These are phyloP conservation scores for Toxotes jaculatrix DNA, from an alignment of 2,113 vertebrate genomes.

Conservation along the genomic window DNA sequence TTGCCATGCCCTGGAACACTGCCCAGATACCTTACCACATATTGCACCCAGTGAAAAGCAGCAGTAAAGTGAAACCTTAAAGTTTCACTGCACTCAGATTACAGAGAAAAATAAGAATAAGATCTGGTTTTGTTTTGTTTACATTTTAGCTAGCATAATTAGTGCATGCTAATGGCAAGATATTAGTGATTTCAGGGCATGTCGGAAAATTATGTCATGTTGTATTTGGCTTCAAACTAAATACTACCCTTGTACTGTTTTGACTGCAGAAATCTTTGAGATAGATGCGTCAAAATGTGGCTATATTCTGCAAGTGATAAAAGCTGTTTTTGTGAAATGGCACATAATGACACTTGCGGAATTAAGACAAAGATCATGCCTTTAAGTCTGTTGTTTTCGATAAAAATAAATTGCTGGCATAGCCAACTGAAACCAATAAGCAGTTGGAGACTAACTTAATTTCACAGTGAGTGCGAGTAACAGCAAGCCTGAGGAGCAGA, in stretches of 20 bases:
- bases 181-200: not conserved
- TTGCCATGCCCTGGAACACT: constrained; percentile 13
- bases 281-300: not conserved
- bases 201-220: not conserved
- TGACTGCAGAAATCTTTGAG: not conserved
- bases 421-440: constrained; percentile 7
- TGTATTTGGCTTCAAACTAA: not conserved
- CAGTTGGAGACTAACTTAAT: not conserved
- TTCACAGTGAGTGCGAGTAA: constrained; percentile 10
- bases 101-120: not conserved
- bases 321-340: not conserved
- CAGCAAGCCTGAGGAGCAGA: constrained; percentile 7
- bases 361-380: not conserved
- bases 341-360: not conserved
- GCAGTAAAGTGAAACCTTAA: constrained; percentile 9
- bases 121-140: not conserved
- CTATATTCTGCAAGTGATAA: not conserved
- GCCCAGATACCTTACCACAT: constrained; percentile 21
- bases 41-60: not conserved
- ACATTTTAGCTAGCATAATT: not conserved
- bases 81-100: not conserved
- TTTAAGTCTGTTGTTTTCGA: not conserved
- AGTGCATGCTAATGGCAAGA: not conserved
- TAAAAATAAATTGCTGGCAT: not conserved
- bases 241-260: not conserved